Percentiles rank a stretch among this genome's conserved stretches.
These are phyloP conservation scores for Eristalis intricaria DNA, from an alignment of 2,888 invertebrate genomes.

Conservation along the genomic window DNA sequence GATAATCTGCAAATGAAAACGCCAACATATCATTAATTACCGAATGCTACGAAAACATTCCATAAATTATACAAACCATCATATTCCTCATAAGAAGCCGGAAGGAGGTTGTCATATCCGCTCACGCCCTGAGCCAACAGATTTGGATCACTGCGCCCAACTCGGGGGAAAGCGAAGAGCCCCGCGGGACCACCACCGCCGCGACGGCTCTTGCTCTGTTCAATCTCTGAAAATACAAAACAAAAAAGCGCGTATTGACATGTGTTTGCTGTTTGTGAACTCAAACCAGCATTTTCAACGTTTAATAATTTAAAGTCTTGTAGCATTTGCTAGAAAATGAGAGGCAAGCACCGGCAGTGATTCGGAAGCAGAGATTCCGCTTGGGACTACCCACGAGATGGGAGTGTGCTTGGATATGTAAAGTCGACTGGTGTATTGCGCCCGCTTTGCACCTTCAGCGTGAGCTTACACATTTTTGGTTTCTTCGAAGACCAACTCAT, in stretches of 20 bases:
- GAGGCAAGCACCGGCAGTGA: not conserved
- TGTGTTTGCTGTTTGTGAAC: not conserved
- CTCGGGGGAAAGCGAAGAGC: slow-evolving; percentile 85
- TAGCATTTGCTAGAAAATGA: not conserved
- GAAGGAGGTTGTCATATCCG: slow-evolving; percentile 81
- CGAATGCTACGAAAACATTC: not conserved
- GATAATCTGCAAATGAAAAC: slow-evolving; percentile 74
- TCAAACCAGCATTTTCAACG: not conserved
- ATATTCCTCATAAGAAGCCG: slow-evolving; percentile 82
- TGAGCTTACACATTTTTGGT: not conserved
- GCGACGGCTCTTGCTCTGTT: slow-evolving; percentile 80
- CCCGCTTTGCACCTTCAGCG: not conserved
- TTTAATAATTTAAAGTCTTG: not conserved
- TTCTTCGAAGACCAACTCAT: not conserved
- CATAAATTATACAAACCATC: slow-evolving; percentile 79
- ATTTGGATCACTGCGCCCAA: slow-evolving; percentile 83
- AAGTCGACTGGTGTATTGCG: not conserved
- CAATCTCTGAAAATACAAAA: slow-evolving; percentile 75
- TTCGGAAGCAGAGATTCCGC: not conserved
- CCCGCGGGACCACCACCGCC: slow-evolving; percentile 84
- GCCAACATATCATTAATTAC: not conserved
- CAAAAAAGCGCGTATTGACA: not conserved
- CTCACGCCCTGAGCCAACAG: slow-evolving; percentile 75
- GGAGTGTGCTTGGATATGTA: not conserved
- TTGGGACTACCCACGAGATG: not conserved